phyloP scores from a whole-genome alignment of 2,797 vertebrate species.

The Cryptoprocta ferox region DNA sequence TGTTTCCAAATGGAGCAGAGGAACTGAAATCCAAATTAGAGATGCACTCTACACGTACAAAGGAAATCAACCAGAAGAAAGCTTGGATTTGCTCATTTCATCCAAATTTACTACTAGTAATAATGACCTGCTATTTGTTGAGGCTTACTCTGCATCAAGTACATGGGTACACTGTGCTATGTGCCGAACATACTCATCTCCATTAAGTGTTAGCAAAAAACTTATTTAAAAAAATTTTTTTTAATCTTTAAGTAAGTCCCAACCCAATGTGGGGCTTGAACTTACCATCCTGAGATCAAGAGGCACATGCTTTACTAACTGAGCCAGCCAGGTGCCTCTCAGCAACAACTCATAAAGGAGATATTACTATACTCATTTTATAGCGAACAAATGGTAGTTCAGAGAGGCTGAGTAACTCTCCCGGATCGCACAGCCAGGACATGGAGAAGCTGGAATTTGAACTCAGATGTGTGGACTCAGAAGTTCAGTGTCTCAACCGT shows the following conservation, averaged over 20 bases:
- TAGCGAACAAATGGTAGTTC: not conserved
- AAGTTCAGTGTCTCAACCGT: not conserved
- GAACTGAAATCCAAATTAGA: not conserved
- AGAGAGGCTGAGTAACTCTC: not conserved
- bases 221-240: not conserved
- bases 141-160: not conserved
- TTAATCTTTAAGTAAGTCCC: not conserved
- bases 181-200: not conserved
- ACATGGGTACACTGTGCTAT: not conserved
- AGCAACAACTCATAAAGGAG: not conserved
- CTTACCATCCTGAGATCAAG: not conserved
- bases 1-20: not conserved
- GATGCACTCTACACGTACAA: not conserved
- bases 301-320: not conserved
- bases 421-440: not conserved
- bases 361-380: not conserved
- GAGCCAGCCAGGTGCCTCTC: not conserved
- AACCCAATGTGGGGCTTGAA: not conserved
- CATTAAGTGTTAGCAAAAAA: not conserved
- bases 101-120: not conserved
- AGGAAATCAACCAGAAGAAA: constrained; percentile 20
- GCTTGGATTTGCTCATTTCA: not conserved
- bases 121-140: not conserved
- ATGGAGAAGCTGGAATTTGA: not conserved
- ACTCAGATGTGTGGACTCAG: not conserved